phyloP scores from a whole-genome alignment of 2,888 invertebrate species.

The Brenthis daphne region DNA sequence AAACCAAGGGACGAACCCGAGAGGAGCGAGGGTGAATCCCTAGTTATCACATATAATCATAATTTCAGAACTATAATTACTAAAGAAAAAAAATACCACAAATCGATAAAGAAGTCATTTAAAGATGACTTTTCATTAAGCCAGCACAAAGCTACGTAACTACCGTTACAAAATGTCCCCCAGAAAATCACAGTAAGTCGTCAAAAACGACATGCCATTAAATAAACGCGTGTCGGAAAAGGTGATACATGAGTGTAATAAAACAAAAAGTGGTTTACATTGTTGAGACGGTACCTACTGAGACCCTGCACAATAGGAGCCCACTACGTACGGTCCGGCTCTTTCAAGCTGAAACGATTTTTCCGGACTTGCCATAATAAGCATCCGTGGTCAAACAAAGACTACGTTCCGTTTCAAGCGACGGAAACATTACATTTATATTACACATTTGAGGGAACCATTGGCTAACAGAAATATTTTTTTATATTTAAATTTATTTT shows the following conservation, averaged over 20 bases:
- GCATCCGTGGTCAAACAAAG: conserved; percentile 73
- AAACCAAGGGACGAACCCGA: no score
- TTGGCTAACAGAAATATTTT: conserved; percentile 14
- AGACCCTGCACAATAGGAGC: conserved; percentile 63
- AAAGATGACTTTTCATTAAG: conserved; percentile 18
- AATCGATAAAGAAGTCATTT: conserved; percentile 11
- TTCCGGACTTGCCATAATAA: conserved; percentile 70
- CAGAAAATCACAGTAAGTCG: conserved; percentile 42
- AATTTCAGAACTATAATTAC: no score
- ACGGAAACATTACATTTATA: conserved; percentile 63
- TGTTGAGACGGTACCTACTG: conserved; percentile 52
- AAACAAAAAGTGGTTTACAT: conserved; percentile 71
- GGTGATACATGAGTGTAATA: conserved; percentile 70
- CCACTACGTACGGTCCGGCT: conserved; percentile 72
- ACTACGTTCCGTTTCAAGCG: conserved; percentile 63
- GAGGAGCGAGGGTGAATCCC: no score
- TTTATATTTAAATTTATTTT: neutral
- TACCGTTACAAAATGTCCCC: conserved; percentile 28
- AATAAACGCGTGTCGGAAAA: conserved; percentile 65
- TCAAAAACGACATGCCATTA: conserved; percentile 54
- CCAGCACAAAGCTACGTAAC: conserved; percentile 12
- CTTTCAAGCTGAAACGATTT: conserved; percentile 67
- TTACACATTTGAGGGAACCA: conserved; percentile 62
- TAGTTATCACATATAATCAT: no score
- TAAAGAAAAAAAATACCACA: no score